Percentiles rank a stretch among this genome's conserved stretches.
Conservation (phyloP, 2,113 vertebrate species). For the Halcyon senegalensis region DNA sequence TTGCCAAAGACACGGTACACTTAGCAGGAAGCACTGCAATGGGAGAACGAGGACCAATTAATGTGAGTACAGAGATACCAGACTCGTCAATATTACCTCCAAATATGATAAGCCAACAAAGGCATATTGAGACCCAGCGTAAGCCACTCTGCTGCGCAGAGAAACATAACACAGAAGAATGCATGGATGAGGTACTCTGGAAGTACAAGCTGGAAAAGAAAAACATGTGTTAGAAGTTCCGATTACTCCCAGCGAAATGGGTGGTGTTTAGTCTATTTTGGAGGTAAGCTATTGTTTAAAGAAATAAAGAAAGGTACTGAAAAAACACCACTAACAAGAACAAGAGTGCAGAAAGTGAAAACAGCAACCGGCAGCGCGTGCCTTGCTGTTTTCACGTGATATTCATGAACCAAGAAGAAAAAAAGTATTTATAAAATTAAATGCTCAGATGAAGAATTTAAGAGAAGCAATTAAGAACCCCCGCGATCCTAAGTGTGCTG, state of each 20-base stretch:
- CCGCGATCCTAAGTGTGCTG: not conserved
- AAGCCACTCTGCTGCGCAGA: slow-evolving; percentile 97
- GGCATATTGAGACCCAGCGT: slow-evolving; percentile 96
- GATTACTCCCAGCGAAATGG: rapidly evolving
- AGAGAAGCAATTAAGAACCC: not conserved
- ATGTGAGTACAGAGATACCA: not conserved
- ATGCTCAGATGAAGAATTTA: not conserved
- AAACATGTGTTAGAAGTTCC: not conserved
- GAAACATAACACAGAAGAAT: slow-evolving; percentile 99
- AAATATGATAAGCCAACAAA: slow-evolving; percentile 96
- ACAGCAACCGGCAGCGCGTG: not conserved
- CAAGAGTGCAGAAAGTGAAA: not conserved
- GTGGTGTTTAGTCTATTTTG: not conserved
- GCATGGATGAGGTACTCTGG: slow-evolving; percentile 99
- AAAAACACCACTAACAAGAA: not conserved
- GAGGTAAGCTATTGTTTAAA: not conserved
- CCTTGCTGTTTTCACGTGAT: slow-evolving; percentile 13
- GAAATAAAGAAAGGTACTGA: not conserved
- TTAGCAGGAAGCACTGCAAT: not conserved
- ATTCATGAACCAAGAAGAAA: not conserved
- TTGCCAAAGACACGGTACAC: not conserved
- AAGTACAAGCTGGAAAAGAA: slow-evolving; percentile 91
- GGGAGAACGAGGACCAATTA: not conserved
- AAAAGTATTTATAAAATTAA: not conserved
- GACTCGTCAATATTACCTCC: slow-evolving; percentile 84